Percentiles rank a stretch among this genome's conserved stretches.
phyloP scores from a whole-genome alignment of 2,797 vertebrate genomes.

The Pelobates cultripes region DNA sequence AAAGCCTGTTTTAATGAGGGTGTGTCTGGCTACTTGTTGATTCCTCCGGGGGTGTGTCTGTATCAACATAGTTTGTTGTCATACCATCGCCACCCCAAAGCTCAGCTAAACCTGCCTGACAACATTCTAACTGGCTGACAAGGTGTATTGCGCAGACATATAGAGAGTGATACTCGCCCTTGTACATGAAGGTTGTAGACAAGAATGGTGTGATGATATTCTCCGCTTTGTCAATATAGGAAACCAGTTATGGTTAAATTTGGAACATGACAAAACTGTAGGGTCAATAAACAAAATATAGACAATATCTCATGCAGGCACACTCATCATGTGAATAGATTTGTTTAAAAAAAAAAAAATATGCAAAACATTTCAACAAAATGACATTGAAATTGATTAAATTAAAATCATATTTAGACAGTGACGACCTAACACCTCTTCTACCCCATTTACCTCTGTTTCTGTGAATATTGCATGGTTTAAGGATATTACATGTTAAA shows the following conservation, averaged over 20 bases:
- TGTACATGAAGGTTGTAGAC: neutral
- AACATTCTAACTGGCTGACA: conserved; percentile 36
- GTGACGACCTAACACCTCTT: too few species aligned
- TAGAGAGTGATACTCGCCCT: neutral
- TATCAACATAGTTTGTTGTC: conserved; percentile 38
- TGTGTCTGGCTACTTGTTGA: conserved; percentile 35
- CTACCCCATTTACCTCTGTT: too few species aligned
- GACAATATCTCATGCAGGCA: too few species aligned
- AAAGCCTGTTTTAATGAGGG: conserved; percentile 37
- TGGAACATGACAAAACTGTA: neutral
- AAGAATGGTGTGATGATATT: neutral
- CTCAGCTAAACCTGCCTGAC: conserved; percentile 34
- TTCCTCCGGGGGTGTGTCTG: conserved; percentile 42
- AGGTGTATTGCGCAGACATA: neutral
- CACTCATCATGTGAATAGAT: too few species aligned
- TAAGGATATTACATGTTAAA: too few species aligned
- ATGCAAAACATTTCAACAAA: too few species aligned
- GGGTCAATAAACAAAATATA: neutral
- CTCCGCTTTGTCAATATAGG: neutral
- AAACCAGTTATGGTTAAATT: neutral
- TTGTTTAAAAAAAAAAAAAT: too few species aligned
- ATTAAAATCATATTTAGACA: too few species aligned
- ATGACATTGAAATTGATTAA: too few species aligned
- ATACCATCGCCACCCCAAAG: conserved; percentile 25
- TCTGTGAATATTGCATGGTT: too few species aligned